A percentile compares a stretch with the other conserved stretches of the same genome.
These are phyloP conservation scores for Lobophora halterata DNA, from an alignment of 2,888 invertebrate species.

Conservation along the genomic window DNA sequence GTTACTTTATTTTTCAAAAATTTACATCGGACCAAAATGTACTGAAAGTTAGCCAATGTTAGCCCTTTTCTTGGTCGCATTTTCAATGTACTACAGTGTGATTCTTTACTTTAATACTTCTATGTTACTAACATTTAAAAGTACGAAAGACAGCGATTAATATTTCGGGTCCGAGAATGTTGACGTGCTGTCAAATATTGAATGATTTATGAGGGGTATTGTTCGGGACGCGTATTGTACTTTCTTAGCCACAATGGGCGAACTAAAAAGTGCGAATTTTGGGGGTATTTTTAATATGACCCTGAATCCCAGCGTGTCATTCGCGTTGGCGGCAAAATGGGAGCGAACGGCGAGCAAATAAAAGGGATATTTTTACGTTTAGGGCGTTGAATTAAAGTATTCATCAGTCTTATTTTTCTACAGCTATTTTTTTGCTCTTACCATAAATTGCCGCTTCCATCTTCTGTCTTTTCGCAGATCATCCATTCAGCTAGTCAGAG, in stretches of 20 bases:
- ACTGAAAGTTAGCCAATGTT: too few species aligned
- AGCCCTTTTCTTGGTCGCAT: too few species aligned
- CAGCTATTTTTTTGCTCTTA: too few species aligned
- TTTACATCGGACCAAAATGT: too few species aligned
- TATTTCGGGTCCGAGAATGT: constrained; percentile 34
- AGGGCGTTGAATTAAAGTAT: constrained; percentile 3
- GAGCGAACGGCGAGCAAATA: constrained; percentile 51
- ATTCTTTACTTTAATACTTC: constrained; percentile 2
- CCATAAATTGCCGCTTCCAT: too few species aligned
- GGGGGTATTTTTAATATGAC: constrained; percentile 56
- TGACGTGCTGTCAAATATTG: constrained; percentile 61
- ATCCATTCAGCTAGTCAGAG: too few species aligned
- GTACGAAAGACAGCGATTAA: constrained; percentile 29
- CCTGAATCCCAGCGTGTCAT: constrained; percentile 46
- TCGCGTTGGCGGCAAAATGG: constrained; percentile 48
- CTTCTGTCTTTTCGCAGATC: too few species aligned
- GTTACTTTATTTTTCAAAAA: too few species aligned
- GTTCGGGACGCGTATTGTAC: constrained; percentile 56
- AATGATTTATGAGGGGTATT: constrained; percentile 59
- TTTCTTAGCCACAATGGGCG: constrained; percentile 33
- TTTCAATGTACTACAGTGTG: constrained; percentile 8
- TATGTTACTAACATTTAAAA: constrained; percentile 20
- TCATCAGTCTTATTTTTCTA: too few species aligned
- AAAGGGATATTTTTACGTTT: constrained; percentile 21
- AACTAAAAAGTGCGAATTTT: constrained; percentile 48